Percentiles rank a stretch among this genome's conserved stretches.
Evolutionary conservation across 1,140 invertebrate genomes (phyloP).

Genomic region (Eufriesea mexicana): DNA sequence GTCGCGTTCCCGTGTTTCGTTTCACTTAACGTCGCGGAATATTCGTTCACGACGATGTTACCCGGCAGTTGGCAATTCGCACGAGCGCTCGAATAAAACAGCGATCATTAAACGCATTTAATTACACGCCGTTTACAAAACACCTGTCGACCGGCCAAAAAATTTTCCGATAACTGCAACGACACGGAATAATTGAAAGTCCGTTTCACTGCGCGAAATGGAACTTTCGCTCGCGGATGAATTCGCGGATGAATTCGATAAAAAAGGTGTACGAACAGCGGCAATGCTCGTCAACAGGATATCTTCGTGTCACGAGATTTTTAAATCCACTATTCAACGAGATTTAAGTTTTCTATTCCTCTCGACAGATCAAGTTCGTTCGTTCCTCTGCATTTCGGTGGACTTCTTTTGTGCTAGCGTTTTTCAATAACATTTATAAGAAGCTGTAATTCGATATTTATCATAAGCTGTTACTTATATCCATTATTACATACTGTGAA

Average conservation of each 20-base stretch:
- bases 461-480: no score
- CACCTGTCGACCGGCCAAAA: constrained; percentile 7
- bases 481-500: no score
- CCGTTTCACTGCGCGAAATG: background rate
- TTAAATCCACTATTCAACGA: no score
- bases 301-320: no score
- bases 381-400: no score
- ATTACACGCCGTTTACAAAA: constrained; percentile 27
- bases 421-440: no score
- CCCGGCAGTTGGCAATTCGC: background rate
- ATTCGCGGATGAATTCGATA: background rate
- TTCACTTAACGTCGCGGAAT: background rate
- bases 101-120: constrained; percentile 11
- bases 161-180: constrained; percentile 12
- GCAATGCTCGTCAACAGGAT: background rate
- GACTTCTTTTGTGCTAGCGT: no score
- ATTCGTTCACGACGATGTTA: background rate
- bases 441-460: no score
- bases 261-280: no score
- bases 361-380: no score
- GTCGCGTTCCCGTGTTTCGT: no score
- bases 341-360: no score
- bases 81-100: background rate
- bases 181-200: constrained; percentile 22
- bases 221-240: constrained; percentile 12